These are phyloP conservation scores for Dendrophyllia cribrosa DNA, from an alignment of 64 coral and sea anemone genomes.

Conservation along the genomic window DNA sequence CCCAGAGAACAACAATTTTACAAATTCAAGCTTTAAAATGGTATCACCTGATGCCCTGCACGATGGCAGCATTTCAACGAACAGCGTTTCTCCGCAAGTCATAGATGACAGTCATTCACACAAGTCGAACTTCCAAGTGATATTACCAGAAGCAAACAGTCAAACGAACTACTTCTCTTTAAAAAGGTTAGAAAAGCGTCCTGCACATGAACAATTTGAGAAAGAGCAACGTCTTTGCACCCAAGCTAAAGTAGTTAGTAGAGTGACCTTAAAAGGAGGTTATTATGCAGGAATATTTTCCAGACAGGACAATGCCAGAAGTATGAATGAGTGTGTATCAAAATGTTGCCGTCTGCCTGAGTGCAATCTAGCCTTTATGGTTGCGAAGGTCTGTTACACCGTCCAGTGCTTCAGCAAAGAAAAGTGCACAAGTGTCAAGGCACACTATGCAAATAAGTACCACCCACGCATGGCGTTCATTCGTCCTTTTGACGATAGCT, in stretches of 20 bases:
- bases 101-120: background rate
- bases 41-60: background rate
- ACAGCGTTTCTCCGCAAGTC: background rate
- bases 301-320: background rate
- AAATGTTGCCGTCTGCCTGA: slow-evolving; percentile 2
- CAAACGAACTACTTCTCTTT: background rate
- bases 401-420: slow-evolving; percentile 52
- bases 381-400: slow-evolving; percentile 1
- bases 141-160: background rate
- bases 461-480: slow-evolving; percentile 49
- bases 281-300: slow-evolving; percentile 45
- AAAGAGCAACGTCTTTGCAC: background rate
- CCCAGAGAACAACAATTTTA: background rate
- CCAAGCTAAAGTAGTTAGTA: background rate
- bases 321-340: background rate
- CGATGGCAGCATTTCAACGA: background rate
- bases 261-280: slow-evolving; percentile 22
- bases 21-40: background rate
- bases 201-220: background rate
- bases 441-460: slow-evolving; percentile 51
- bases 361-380: slow-evolving; percentile 37
- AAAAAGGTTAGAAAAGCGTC: background rate
- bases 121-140: background rate
- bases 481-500: background rate
- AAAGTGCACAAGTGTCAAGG: slow-evolving; percentile 37